phyloP scores from a whole-genome alignment of 30 jellyfish, hydroid and myxozoan genomes.

The Chrysaora quinquecirrha region DNA sequence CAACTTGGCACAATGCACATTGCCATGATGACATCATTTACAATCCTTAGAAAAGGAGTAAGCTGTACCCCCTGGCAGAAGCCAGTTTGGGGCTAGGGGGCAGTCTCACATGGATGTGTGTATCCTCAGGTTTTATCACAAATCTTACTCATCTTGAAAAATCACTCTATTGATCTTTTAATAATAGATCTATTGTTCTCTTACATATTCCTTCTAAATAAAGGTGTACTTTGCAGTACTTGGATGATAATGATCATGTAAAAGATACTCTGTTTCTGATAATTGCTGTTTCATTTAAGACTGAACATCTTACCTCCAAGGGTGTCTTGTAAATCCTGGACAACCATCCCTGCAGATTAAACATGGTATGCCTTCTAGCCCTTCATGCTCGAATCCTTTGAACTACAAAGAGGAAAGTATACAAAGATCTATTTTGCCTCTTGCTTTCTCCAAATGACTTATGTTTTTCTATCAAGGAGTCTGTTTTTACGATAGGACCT shows the following conservation, averaged over 20 bases:
- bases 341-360: slow-evolving; percentile 85
- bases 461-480: background rate
- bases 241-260: background rate
- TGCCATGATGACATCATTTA: too few species aligned
- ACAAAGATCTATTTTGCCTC: background rate
- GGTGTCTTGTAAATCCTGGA: slow-evolving; percentile 89
- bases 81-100: too few species aligned
- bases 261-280: background rate
- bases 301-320: slow-evolving; percentile 97
- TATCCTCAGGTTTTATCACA: too few species aligned
- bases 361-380: slow-evolving; percentile 84
- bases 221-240: background rate
- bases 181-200: background rate
- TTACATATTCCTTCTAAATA: background rate
- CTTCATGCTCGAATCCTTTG: slow-evolving; percentile 77
- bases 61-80: too few species aligned
- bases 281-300: background rate
- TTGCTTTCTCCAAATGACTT: background rate
- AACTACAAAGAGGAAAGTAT: slow-evolving; percentile 23
- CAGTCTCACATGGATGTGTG: too few species aligned
- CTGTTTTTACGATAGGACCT: background rate
- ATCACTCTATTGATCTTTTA: too few species aligned
- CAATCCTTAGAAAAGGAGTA: too few species aligned
- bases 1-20: too few species aligned
- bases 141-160: too few species aligned